A percentile compares a stretch with the other conserved stretches of the same genome.
Evolutionary conservation across 2,797 vertebrate genomes (phyloP).

Genomic region (Pangasius djambal): DNA sequence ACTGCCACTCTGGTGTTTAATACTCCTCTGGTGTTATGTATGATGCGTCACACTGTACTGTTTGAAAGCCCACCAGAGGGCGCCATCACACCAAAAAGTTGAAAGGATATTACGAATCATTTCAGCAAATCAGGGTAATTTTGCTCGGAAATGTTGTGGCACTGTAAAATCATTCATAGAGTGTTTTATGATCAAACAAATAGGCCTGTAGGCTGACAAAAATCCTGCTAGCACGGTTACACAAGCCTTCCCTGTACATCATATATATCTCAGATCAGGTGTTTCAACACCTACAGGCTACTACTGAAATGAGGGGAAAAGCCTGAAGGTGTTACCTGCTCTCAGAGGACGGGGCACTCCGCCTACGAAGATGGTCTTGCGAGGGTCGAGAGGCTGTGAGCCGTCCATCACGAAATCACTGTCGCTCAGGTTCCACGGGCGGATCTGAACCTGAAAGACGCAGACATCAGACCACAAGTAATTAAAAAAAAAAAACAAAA

Average conservation of each 20-base stretch:
- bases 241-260: neutral
- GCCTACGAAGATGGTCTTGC: slow-evolving; percentile 99
- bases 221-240: neutral
- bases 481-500: neutral
- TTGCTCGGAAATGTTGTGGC: neutral
- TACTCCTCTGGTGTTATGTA: no score
- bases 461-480: neutral
- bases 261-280: neutral
- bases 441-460: slow-evolving; percentile 89
- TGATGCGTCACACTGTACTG: no score
- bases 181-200: neutral
- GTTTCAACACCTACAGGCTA: neutral
- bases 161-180: neutral
- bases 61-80: neutral
- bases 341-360: slow-evolving; percentile 94
- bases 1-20: neutral
- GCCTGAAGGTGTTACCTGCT: slow-evolving; percentile 78
- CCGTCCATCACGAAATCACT: slow-evolving; percentile 99
- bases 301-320: neutral
- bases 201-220: no score
- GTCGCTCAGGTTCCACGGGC: slow-evolving; percentile 97
- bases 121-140: neutral
- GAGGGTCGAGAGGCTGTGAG: slow-evolving; percentile 96
- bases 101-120: neutral
- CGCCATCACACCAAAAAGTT: neutral